Base-by-base conservation (phyloP, 2,797 vertebrate genomes). In the Taeniopygia guttata region DNA sequence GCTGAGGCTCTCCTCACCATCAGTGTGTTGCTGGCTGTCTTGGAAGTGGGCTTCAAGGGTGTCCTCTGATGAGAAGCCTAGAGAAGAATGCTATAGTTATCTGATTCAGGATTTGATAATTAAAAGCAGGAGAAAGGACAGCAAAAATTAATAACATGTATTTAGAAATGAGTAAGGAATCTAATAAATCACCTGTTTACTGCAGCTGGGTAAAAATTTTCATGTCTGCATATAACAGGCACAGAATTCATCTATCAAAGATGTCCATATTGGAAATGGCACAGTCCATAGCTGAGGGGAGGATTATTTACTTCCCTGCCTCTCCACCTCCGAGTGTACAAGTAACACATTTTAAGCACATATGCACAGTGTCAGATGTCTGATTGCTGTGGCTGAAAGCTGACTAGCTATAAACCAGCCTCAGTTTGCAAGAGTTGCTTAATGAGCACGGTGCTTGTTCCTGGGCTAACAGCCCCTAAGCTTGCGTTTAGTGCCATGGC, bases 1-100 rank as follows among this genome's bases (percentile, higher is more conserved):
- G 38, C 82, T 83, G 79, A 63, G 63, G 60, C 32, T 89, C 9
- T 85, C 76, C 64, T 58, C 49, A 77, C 81, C 67, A 67, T 75
- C 87, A 67, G 15, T 16, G 20, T 2, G 0, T 52, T 73, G 36
- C 34, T 36, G 38, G 11, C 56, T 92, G 72, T 36, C 52, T 51
- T 43, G 18, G 49, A 81, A 87, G 15, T 16, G 38, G 93, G 43
- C 46, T 75, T 58, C 13, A 40, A 59, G 68, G 36, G 36, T 51
- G 19, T 29, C 11, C 12, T 69, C 55, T 84, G 27, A 66, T 0
- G 1, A 77, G 69, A 58, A 80, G 36, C 56, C 20, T 72, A 22
- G 43, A 82, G 70, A 80, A 85, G 18, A 25, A 58, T 55, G 48
- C 34, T n/a, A 12, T 13, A 43, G 38, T 29, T 83, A 43, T 25